Evolutionary conservation across 2,888 invertebrate genomes (phyloP).

Genomic region (Drosophila nigritarsus): DNA sequence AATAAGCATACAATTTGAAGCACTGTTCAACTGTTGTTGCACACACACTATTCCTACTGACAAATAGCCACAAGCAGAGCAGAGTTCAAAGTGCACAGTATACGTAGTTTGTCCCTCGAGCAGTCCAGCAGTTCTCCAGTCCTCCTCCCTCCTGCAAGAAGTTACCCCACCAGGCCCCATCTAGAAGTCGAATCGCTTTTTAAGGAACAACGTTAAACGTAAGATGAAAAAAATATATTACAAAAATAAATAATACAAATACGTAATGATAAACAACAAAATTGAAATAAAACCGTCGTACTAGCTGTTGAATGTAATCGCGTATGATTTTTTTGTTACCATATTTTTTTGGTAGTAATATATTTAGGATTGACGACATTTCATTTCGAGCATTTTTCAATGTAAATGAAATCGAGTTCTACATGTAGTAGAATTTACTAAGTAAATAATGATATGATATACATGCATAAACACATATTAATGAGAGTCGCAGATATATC

Average conservation of each 20-base stretch:
- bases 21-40: constrained; percentile 59
- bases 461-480: constrained; percentile 7
- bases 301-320: constrained; percentile 58
- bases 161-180: constrained; percentile 48
- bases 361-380: constrained; percentile 1
- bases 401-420: constrained; percentile 35
- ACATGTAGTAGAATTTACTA: constrained; percentile 48
- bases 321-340: not conserved
- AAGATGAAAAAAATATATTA: constrained; percentile 8
- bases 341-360: not conserved
- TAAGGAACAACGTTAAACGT: constrained; percentile 31
- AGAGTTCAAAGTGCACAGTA: not conserved
- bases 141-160: constrained; percentile 11
- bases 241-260: not conserved
- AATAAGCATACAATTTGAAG: constrained; percentile 27
- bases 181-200: constrained; percentile 34
- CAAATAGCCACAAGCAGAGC: constrained; percentile 38
- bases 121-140: constrained; percentile 15
- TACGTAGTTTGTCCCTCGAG: constrained; percentile 15
- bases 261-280: constrained; percentile 9
- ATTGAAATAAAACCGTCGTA: constrained; percentile 44
- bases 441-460: constrained; percentile 22
- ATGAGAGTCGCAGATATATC: constrained; percentile 17
- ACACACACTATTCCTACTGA: constrained; percentile 15
- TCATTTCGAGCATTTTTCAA: constrained; percentile 10